A percentile compares a stretch with the other conserved stretches of the same genome.
Evolutionary conservation across 2,888 invertebrate species (phyloP).

Genomic region (Coenonympha glycerion): DNA sequence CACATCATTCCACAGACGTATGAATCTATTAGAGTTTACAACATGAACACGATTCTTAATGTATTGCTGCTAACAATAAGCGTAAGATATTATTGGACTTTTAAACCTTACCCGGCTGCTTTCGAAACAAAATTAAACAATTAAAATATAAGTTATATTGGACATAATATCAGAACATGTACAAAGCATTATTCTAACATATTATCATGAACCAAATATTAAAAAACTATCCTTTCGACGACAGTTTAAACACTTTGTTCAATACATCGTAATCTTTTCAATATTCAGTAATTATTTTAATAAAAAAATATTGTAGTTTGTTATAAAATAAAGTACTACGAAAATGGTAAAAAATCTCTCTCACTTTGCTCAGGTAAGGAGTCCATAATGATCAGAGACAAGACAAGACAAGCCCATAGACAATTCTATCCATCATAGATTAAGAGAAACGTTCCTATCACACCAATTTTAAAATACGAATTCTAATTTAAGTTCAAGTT

Average conservation of each 20-base stretch:
- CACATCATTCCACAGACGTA: conserved; percentile 8
- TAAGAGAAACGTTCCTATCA: conserved; percentile 38
- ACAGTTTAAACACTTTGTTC: no score
- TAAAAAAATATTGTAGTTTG: no score
- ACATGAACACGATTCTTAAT: conserved; percentile 22
- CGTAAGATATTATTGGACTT: conserved; percentile 9
- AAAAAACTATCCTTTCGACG: no score
- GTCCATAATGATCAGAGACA: conserved; percentile 37
- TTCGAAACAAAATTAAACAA: neutral
- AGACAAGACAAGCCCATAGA: conserved; percentile 47
- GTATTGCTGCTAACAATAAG: conserved; percentile 20
- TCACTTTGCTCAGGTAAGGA: neutral
- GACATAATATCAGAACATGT: no score
- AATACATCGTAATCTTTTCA: no score
- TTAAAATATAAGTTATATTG: no score
- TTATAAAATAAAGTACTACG: conserved; percentile 4
- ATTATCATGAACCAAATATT: no score
- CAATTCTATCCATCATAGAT: conserved; percentile 38
- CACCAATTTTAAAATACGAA: conserved; percentile 44
- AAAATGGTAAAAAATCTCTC: neutral
- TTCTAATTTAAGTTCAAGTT: conserved; percentile 15
- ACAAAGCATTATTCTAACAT: no score
- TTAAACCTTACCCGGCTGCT: neutral
- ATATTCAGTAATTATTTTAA: no score
- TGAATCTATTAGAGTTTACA: conserved; percentile 16